These are phyloP conservation scores for Nymphalis polychloros DNA, from an alignment of 2,888 invertebrate species.

Conservation along the genomic window DNA sequence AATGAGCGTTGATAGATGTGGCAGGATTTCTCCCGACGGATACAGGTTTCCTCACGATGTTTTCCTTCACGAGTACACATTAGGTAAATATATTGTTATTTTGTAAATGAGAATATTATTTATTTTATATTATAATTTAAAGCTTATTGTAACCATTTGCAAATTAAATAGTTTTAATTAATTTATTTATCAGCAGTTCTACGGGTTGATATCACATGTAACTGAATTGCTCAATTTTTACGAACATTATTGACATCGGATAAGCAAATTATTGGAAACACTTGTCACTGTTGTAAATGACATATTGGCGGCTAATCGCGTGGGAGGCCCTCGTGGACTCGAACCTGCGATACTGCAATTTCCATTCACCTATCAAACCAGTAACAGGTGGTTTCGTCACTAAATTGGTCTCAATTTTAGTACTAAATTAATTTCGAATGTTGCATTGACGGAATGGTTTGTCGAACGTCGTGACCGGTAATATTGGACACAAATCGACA, in stretches of 20 bases:
- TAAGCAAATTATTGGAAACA: constrained; percentile 7
- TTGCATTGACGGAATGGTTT: constrained; percentile 26
- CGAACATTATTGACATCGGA: background rate
- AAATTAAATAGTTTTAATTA: no score
- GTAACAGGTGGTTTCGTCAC: constrained; percentile 34
- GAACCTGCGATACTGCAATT: constrained; percentile 38
- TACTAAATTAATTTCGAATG: constrained; percentile 35
- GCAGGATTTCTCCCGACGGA: no score
- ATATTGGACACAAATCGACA: background rate
- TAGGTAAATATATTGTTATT: no score
- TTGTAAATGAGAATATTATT: no score
- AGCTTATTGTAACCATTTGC: no score
- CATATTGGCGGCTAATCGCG: constrained; percentile 17
- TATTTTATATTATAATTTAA: no score
- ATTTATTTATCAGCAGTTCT: background rate
- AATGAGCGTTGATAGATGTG: no score
- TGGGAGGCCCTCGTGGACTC: constrained; percentile 34
- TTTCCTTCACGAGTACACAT: no score
- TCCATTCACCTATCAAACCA: constrained; percentile 30
- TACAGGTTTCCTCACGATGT: no score
- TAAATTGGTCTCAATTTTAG: constrained; percentile 36
- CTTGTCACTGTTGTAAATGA: constrained; percentile 10
- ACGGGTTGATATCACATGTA: background rate
- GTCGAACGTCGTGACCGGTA: constrained; percentile 28
- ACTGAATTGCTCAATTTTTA: background rate